A percentile compares a stretch with the other conserved stretches of the same genome.
phyloP scores from a whole-genome alignment of 2,113 vertebrate species.

The Sphyrna mokarran region DNA sequence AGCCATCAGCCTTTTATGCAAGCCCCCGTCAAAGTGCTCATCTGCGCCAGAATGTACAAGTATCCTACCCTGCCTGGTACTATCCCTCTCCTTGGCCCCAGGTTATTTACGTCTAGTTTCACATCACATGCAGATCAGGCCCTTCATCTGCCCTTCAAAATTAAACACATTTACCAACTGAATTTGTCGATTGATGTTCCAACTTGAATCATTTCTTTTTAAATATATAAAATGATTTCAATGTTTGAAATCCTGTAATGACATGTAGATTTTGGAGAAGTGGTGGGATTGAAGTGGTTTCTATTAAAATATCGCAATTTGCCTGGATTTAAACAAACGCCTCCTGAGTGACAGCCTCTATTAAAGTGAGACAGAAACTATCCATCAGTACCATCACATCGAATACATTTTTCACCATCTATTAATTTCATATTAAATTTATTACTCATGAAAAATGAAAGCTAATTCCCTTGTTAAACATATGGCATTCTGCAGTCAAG shows the following conservation, averaged over 20 bases:
- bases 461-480: background rate
- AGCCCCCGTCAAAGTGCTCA: background rate
- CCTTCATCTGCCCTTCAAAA: too few relatives aligned
- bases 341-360: too few relatives aligned
- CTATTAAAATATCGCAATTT: background rate
- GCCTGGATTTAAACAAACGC: background rate
- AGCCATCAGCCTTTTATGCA: background rate
- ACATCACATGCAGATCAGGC: too few relatives aligned
- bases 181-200: background rate
- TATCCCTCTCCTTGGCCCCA: background rate
- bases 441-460: background rate
- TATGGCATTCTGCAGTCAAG: background rate
- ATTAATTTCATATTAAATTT: constrained; percentile 17
- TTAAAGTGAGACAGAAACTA: background rate
- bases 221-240: background rate
- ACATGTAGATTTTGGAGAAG: background rate
- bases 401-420: background rate
- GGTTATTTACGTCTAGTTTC: too few relatives aligned
- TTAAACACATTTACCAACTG: background rate
- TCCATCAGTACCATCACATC: constrained; percentile 3
- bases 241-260: background rate
- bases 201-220: background rate
- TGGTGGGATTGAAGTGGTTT: background rate
- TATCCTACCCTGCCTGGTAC: background rate
- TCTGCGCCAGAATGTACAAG: background rate